Base-by-base conservation (phyloP, 2,797 vertebrate genomes). In the Halcyon leucocephala region DNA sequence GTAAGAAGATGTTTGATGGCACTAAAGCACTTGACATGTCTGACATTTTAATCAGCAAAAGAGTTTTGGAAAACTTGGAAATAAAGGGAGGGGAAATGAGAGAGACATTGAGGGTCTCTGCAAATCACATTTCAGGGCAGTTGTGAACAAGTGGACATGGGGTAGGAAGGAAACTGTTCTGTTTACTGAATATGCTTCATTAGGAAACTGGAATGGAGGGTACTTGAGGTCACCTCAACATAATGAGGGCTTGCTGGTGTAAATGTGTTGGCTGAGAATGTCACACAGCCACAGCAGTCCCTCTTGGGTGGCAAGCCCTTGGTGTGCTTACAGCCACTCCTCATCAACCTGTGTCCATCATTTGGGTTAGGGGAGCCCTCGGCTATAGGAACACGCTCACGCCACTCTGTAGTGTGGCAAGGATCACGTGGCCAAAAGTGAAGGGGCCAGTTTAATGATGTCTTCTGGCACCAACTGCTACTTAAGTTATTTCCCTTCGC, bases 291-390 rank as follows among this genome's bases (percentile, higher is more conserved):
- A 31, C 44, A 46, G 39, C 52, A 33, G 20, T 41, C n/a, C 41
- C n/a, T 8, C 11, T 11, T 9, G 25, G 24, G 37, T 24, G 26
- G 29, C 24, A 51, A 29, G 41, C 25, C n/a, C 46, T 44, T 2
- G 2, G 24, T 20, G 22, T 46, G 37, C 29, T 49, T 29, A 3
- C 22, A 26, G 52, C 46, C 37, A 14, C 4, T 41, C 67, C 19
- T 42, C 20, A 1, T 3, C 11, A 42, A 33, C 16, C 8, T 6
- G 3, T 1, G 15, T 2, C 2, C 25, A 6, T 6, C 2, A 4
- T 4, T 3, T 71, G 70, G 14, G 31, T 18, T 35, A 46, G 31
- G 44, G 41, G 14, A n/a, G 42, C 52, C 39, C 41, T 46, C 28
- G 6, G 66, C 28, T 55, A 1, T 12, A 1, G 2, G 39, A 61